These are phyloP conservation scores for Nasonia oneida DNA, from an alignment of 2,888 invertebrate genomes.

Conservation along the genomic window DNA sequence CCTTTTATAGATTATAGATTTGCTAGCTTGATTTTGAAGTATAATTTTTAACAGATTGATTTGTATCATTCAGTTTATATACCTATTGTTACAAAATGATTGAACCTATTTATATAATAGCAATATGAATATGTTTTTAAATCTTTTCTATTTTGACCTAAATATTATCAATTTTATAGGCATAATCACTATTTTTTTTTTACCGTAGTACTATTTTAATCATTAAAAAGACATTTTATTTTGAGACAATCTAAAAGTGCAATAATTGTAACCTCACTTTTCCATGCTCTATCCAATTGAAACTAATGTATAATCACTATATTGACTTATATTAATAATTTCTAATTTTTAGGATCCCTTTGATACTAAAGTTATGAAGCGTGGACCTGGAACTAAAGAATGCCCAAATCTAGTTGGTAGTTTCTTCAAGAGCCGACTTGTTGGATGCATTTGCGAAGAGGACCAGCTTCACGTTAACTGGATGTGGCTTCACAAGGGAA, in stretches of 20 bases:
- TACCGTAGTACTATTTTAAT: too few relatives aligned
- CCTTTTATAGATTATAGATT: neutral
- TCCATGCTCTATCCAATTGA: neutral
- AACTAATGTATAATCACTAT: neutral
- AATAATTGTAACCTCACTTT: neutral
- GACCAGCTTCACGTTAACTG: slow-evolving; percentile 94
- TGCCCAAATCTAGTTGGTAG: slow-evolving; percentile 95
- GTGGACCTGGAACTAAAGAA: slow-evolving; percentile 90
- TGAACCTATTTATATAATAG: neutral
- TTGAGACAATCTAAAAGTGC: too few relatives aligned
- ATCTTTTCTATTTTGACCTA: neutral
- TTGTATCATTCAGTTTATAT: neutral
- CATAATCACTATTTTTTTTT: too few relatives aligned
- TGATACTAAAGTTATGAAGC: slow-evolving; percentile 90
- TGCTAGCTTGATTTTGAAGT: neutral
- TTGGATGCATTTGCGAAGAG: slow-evolving; percentile 98
- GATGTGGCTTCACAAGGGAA: slow-evolving; percentile 97
- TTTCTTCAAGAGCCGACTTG: slow-evolving; percentile 91
- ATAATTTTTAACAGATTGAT: neutral
- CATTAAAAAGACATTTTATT: too few relatives aligned
- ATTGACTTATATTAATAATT: neutral
- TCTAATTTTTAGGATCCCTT: slow-evolving; percentile 84
- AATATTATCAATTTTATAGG: too few relatives aligned
- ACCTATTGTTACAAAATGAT: neutral
- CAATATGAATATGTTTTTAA: neutral